Evolutionary conservation across 2,113 vertebrate genomes (phyloP).

Genomic region (Triplophysa dalaica): DNA sequence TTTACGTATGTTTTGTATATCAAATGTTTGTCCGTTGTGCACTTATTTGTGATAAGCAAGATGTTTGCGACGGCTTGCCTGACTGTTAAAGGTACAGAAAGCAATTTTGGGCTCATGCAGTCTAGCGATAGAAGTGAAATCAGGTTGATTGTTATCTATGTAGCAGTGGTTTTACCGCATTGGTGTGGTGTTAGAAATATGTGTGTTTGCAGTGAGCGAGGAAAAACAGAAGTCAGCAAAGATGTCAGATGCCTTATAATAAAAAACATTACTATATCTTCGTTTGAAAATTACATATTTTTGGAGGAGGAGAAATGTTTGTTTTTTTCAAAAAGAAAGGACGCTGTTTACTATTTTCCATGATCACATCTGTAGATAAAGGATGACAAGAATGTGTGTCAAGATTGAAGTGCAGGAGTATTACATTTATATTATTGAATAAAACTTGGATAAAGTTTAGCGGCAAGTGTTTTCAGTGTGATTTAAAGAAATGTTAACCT

Average conservation of each 20-base stretch:
- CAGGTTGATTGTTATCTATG: constrained; percentile 18
- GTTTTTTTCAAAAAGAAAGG: not conserved
- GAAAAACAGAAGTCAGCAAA: constrained; percentile 10
- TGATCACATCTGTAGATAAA: constrained; percentile 47
- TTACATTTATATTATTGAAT: not conserved
- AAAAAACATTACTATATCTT: too few relatives aligned
- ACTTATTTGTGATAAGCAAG: constrained; percentile 4
- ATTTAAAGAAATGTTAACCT: not conserved
- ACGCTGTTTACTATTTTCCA: not conserved
- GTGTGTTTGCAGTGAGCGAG: not conserved
- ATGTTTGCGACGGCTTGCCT: not conserved
- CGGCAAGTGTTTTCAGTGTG: not conserved
- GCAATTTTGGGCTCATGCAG: not conserved
- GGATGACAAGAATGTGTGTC: constrained; percentile 42
- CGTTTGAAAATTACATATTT: too few relatives aligned
- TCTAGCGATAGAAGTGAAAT: not conserved
- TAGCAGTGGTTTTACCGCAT: not conserved
- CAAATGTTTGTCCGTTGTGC: constrained; percentile 15
- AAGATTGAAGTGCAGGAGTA: not conserved
- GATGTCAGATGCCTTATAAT: too few relatives aligned
- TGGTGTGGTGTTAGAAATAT: not conserved
- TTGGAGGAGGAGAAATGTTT: too few relatives aligned
- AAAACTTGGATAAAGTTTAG: not conserved
- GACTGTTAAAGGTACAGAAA: not conserved
- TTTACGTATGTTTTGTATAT: constrained; percentile 13